These are phyloP conservation scores for Macaria liturata DNA, from an alignment of 2,888 invertebrate species.

Conservation along the genomic window DNA sequence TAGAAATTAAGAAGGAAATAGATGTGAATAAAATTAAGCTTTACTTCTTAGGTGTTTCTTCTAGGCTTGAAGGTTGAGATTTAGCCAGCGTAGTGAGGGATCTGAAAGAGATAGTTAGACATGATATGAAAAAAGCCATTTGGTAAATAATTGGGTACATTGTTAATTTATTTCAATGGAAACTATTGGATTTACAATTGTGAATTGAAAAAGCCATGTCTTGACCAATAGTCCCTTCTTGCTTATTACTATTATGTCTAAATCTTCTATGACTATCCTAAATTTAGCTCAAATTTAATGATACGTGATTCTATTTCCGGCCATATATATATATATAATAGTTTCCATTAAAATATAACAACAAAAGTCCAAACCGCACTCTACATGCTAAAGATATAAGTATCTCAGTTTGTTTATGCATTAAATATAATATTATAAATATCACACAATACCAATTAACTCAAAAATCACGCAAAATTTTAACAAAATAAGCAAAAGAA, in stretches of 20 bases:
- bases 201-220: too few species aligned
- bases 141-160: too few species aligned
- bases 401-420: background rate
- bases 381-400: slow-evolving; percentile 20
- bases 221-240: too few species aligned
- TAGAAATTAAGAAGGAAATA: slow-evolving; percentile 33
- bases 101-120: slow-evolving; percentile 55
- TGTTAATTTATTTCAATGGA: too few species aligned
- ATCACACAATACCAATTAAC: slow-evolving; percentile 24
- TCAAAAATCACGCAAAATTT: slow-evolving; percentile 22
- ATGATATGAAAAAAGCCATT: too few species aligned
- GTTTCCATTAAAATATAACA: slow-evolving; percentile 10
- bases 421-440: background rate
- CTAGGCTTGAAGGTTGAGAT: slow-evolving; percentile 69
- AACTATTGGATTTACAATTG: too few species aligned
- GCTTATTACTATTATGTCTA: too few species aligned
- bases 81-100: slow-evolving; percentile 74
- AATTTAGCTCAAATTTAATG: too few species aligned
- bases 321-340: background rate
- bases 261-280: too few species aligned
- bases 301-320: too few species aligned
- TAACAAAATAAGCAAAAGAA: slow-evolving; percentile 22
- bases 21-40: slow-evolving; percentile 28
- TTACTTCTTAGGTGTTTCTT: slow-evolving; percentile 65
- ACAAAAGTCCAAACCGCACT: background rate